These are phyloP conservation scores for Noctua janthina DNA, from an alignment of 2,888 invertebrate species.

Conservation along the genomic window DNA sequence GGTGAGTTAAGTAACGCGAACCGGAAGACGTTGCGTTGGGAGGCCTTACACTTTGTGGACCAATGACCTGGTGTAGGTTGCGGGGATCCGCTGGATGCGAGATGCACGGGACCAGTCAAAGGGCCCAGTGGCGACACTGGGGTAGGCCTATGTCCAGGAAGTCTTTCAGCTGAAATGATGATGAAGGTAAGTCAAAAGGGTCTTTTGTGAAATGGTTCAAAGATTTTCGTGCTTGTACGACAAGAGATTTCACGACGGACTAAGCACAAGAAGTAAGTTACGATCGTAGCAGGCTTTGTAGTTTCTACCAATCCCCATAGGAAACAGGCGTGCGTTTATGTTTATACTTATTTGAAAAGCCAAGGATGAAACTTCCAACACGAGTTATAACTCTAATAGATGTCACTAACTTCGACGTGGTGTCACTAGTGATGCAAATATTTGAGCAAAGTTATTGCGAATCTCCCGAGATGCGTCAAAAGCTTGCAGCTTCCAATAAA, in stretches of 20 bases:
- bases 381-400: conserved; percentile 1
- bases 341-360: not conserved
- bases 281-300: not conserved
- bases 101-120: too few species aligned
- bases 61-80: too few species aligned
- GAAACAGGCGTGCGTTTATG: not conserved
- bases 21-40: too few species aligned
- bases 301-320: not conserved
- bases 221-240: not conserved
- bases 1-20: too few species aligned
- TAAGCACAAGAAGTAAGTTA: not conserved
- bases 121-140: too few species aligned
- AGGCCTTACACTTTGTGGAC: too few species aligned
- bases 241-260: not conserved
- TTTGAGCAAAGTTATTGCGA: conserved; percentile 1
- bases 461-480: not conserved
- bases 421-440: conserved; percentile 9
- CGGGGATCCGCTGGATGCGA: too few species aligned
- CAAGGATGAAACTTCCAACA: not conserved
- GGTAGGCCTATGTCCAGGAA: too few species aligned
- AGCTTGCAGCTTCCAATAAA: conserved; percentile 6
- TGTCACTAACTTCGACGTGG: not conserved
- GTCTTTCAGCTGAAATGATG: too few species aligned
- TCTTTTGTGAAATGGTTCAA: not conserved
- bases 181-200: not conserved